Evolutionary conservation across 37 sponge, comb jelly and placozoan species (phyloP), one percentile per base, ranked within the genome.

Genomic region (Cladorhizidae sp.): DNA sequence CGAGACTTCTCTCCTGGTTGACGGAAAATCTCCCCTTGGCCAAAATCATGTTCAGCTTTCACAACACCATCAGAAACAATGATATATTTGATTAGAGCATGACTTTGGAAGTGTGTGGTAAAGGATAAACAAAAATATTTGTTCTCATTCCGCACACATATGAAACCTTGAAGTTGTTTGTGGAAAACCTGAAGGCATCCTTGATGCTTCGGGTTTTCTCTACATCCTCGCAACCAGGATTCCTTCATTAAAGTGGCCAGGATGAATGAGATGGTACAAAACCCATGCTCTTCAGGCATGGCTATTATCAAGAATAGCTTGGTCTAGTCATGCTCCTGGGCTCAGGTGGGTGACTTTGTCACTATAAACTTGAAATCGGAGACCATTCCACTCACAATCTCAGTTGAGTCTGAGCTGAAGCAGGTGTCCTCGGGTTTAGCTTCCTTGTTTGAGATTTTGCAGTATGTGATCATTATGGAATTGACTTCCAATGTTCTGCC

Each of bases 161-260:
- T 14, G 59, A 89, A 5, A 51, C 63, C 20, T 40, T 76, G 3
- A 39, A 9, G 17, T 35, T 25, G 42, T 35, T 89, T 23, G 21
- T 64, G 22, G 80, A 83, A 39, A 83, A 83, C 41, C 23, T 89
- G 21, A 89, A 79, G 59, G 89, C 89, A 8, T 84, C 70, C 8
- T 57, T 41, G 89, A 89, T 73, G 67, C 79, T 41, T 0, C 17
- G 2, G 18, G 17, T 26, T 18, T 89, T 25, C 35, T 31, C 22
- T 77, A 77, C 39, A 32, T 26, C 6, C 43, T 75, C 32, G 36
- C 49, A 17, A 57, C 63, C 32, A 68, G 51, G 77, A 87, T 8
- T n/a, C 56, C 15, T 39, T 76, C 22, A 40, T 67, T 20, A 22
- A 28, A 12, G 56, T 21, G 36, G 2, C 55, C 1, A 21, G 75